Percentiles rank a stretch among this genome's conserved stretches.
phyloP scores from a whole-genome alignment of 2,113 vertebrate genomes.

The Clinocottus analis region DNA sequence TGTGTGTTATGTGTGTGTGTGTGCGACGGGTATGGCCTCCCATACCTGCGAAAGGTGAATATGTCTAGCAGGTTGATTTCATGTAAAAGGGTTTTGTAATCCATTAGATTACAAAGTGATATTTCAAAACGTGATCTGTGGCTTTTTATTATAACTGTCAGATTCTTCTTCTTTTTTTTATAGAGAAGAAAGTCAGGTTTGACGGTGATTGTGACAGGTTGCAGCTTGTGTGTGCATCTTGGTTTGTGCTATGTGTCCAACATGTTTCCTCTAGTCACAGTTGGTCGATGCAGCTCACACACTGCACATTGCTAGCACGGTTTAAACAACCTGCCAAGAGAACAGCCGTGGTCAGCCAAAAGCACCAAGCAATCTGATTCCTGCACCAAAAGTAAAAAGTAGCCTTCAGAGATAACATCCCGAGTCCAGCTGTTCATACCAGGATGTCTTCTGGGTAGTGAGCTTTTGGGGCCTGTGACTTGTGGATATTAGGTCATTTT shows the following conservation, averaged over 20 bases:
- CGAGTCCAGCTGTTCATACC: neutral
- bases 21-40: neutral
- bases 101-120: neutral
- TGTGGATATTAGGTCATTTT: neutral
- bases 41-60: neutral
- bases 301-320: slow-evolving; percentile 32
- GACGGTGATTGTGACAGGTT: neutral
- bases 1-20: neutral
- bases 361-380: slow-evolving; percentile 61
- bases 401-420: slow-evolving; percentile 21
- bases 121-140: rapidly evolving
- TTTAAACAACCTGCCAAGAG: slow-evolving; percentile 41
- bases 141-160: neutral
- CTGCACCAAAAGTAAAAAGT: slow-evolving; percentile 57
- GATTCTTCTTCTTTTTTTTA: neutral
- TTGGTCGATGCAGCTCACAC: slow-evolving; percentile 14
- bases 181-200: neutral
- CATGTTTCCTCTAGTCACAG: slow-evolving; percentile 19
- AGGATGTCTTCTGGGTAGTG: neutral
- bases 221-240: neutral
- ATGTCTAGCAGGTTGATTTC: neutral
- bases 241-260: neutral
- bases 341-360: slow-evolving; percentile 36
- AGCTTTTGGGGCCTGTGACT: neutral
- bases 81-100: neutral